These are phyloP conservation scores for Clivina fossor DNA, from an alignment of 2,888 invertebrate species.

Conservation along the genomic window DNA sequence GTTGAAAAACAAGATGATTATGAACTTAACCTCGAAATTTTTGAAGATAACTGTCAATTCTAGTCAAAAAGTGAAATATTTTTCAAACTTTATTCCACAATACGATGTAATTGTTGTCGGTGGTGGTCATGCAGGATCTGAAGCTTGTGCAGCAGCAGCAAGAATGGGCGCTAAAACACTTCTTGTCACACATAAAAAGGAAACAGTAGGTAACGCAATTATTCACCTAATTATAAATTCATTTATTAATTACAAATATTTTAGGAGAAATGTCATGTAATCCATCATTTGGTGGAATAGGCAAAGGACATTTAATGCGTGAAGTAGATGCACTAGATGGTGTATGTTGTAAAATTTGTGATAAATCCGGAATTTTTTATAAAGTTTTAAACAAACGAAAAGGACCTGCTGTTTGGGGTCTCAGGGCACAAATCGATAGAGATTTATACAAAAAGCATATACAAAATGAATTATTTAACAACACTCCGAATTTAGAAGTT, in stretches of 20 bases:
- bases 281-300: conserved; percentile 91
- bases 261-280: conserved; percentile 91
- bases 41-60: too few relatives aligned
- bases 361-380: conserved; percentile 77
- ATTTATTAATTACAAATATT: too few relatives aligned
- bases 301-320: conserved; percentile 84
- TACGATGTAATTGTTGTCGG: conserved; percentile 83
- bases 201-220: conserved; percentile 79
- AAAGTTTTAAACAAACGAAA: conserved; percentile 76
- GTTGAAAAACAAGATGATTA: too few relatives aligned
- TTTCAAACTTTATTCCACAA: conserved; percentile 3
- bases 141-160: conserved; percentile 81
- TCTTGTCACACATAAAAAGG: conserved; percentile 80
- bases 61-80: too few relatives aligned
- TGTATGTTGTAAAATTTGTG: conserved; percentile 78
- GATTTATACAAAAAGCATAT: conserved; percentile 74
- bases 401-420: conserved; percentile 90
- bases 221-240: too few relatives aligned
- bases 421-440: conserved; percentile 85
- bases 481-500: conserved; percentile 67
- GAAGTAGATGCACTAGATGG: conserved; percentile 90
- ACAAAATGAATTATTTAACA: conserved; percentile 67
- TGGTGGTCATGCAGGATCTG: conserved; percentile 90
- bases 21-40: too few relatives aligned
- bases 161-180: conserved; percentile 80